Evolutionary conservation across 2,888 invertebrate genomes (phyloP), one percentile per base, ranked within the genome.

Genomic region (Brachypterus glaber): DNA sequence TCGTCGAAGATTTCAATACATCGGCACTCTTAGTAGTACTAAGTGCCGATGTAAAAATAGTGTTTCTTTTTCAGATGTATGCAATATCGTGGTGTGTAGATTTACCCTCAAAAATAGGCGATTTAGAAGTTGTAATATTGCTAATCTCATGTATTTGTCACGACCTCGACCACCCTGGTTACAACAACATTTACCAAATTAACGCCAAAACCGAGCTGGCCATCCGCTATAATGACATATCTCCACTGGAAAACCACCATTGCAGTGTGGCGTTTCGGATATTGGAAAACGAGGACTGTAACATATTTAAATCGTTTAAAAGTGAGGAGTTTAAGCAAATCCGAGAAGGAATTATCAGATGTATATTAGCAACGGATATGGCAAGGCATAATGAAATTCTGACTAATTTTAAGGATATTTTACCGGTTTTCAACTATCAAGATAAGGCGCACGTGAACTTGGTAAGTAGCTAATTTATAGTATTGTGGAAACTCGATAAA

Each of bases 241-340:
- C 85, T 35, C 86, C 86, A 2, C 66, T 87, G 59, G 87, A 87
- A 65, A 87, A 87, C 64, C 87, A 87, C 63, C 87, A 87, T 60
- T 86, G 86, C 64, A 85, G 85, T 45, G 82, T 87, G 51, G 82
- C 86, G 30, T 87, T 87, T 33, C 77, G 83, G 44, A 76, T 87
- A 49, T 70, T 87, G 50, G 82, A 82, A 58, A 76, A 82, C 56
- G 79, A 82, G 37, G 82, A 84, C 57, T 82, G 82, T 63, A 87
- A 87, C 64, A 82, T 87, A 50, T 79, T 86, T 59, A 73, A 77
- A 49, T 77, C 79, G 53, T 71, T 84, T 53, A 71, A 70, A 48
- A 66, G 71, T 50, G 69, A 75, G 45, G 72, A 72, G 48, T 79
- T 75, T 61, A 73, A 73, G 55, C 70, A 72, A 51, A 76, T 83